Evolutionary conservation across 1,140 invertebrate genomes (phyloP).

Genomic region (Bombus polaris): DNA sequence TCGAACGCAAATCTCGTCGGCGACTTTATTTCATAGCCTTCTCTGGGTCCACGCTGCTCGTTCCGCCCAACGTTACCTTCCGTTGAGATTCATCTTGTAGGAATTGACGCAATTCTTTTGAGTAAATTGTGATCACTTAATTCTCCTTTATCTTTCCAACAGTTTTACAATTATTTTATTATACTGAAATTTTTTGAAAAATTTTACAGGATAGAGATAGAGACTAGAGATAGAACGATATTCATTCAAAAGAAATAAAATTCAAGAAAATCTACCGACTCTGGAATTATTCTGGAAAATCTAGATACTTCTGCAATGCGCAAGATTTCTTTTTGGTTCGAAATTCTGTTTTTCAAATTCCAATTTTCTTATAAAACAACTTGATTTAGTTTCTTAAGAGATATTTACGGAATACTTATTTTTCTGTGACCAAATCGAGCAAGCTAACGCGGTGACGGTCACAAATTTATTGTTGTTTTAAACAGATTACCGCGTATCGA

Average conservation of each 20-base stretch:
- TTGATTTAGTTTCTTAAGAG: neutral
- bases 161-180: neutral
- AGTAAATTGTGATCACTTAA: neutral
- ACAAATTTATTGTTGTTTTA: conserved; percentile 29
- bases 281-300: neutral
- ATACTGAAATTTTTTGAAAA: neutral
- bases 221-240: neutral
- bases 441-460: neutral
- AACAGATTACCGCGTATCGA: conserved; percentile 32
- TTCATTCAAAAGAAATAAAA: neutral
- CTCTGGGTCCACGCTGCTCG: neutral
- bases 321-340: no score
- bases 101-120: neutral
- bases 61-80: neutral
- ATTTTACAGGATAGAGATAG: neutral
- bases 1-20: neutral
- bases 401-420: neutral
- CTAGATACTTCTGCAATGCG: no score
- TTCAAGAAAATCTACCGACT: neutral
- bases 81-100: neutral
- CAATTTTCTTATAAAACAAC: no score
- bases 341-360: no score
- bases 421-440: neutral
- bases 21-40: neutral
- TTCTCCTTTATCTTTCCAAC: no score